phyloP scores from a whole-genome alignment of 2,113 vertebrate genomes.

The Strix aluco region DNA sequence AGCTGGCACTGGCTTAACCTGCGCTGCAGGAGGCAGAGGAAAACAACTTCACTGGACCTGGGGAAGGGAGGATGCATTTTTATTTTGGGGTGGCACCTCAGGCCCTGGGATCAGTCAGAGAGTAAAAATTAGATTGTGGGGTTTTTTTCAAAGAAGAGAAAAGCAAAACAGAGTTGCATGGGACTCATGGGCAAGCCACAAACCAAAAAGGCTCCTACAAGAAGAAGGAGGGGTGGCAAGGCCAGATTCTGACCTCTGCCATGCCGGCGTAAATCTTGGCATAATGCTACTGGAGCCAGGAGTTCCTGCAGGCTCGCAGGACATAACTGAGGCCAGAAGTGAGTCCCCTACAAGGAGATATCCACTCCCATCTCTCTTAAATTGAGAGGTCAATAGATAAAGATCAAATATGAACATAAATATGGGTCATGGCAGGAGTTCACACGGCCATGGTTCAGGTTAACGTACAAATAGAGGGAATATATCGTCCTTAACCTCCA shows the following conservation, averaged over 20 bases:
- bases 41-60: constrained; percentile 14
- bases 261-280: fast-evolving
- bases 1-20: constrained; percentile 68
- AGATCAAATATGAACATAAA: not conserved
- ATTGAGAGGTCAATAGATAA: not conserved
- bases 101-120: not conserved
- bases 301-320: not conserved
- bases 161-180: not conserved
- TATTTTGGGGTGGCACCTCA: constrained; percentile 16
- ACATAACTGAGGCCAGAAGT: not conserved
- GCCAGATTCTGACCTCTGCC: not conserved
- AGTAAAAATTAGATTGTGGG: not conserved
- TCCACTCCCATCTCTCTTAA: not conserved
- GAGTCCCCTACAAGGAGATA: not conserved
- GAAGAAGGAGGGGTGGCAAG: not conserved
- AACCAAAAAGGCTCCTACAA: not conserved
- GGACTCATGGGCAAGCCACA: not conserved
- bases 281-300: not conserved
- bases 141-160: constrained; percentile 6
- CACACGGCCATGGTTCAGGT: not conserved
- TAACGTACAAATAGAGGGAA: not conserved
- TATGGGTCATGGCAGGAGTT: fast-evolving
- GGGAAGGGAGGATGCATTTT: not conserved
- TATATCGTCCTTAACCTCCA: not conserved
- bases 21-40: constrained; percentile 14